Evolutionary conservation across 2,888 invertebrate species (phyloP).

Genomic region (Agriopis leucophaearia): DNA sequence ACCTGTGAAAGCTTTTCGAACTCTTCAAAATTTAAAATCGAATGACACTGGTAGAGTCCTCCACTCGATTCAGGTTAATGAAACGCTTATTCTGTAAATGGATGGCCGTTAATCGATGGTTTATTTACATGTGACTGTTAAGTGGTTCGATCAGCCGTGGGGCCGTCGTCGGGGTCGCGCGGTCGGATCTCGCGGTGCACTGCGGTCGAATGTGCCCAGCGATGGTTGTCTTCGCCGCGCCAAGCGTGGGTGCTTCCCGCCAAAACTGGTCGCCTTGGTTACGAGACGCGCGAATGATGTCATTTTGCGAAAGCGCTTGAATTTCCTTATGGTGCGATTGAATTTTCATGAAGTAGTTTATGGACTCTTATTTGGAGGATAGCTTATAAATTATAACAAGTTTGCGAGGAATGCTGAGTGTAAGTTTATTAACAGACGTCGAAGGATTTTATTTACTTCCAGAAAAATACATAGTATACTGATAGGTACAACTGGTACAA

Average conservation of each 20-base stretch:
- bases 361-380: background rate
- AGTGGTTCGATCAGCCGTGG: constrained; percentile 73
- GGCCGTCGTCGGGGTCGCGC: constrained; percentile 77
- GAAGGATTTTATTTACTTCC: background rate
- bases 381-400: no score
- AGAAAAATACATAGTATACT: background rate
- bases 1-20: constrained; percentile 12
- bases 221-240: constrained; percentile 51
- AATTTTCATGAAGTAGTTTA: background rate
- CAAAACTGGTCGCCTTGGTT: constrained; percentile 80
- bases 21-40: constrained; percentile 23
- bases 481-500: no score
- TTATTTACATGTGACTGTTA: constrained; percentile 44
- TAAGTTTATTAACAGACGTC: no score
- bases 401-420: no score
- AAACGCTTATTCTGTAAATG: constrained; percentile 21
- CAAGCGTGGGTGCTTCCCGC: constrained; percentile 74
- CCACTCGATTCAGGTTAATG: constrained; percentile 16
- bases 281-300: constrained; percentile 60
- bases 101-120: constrained; percentile 20
- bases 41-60: constrained; percentile 15
- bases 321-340: constrained; percentile 18
- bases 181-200: constrained; percentile 81
- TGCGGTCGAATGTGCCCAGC: constrained; percentile 78
- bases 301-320: constrained; percentile 37